These are phyloP conservation scores for Drosophila ogumai DNA, from an alignment of 1,140 invertebrate genomes.

Conservation along the genomic window DNA sequence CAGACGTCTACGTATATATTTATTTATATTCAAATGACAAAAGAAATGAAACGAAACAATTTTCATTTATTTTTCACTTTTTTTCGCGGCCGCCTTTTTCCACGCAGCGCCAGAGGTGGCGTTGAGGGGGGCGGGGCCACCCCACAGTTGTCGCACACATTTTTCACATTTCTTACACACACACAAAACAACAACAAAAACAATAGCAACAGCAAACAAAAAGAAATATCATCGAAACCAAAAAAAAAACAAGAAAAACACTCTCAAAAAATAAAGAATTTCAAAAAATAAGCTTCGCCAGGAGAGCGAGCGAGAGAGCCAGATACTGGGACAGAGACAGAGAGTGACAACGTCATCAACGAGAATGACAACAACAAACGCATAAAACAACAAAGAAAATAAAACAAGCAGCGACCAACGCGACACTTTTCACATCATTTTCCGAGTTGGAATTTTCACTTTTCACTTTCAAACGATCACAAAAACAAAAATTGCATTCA, in stretches of 20 bases:
- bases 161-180: constrained; percentile 67
- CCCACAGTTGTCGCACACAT: constrained; percentile 76
- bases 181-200: constrained; percentile 18
- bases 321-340: neutral
- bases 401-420: constrained; percentile 28
- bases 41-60: constrained; percentile 81
- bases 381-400: constrained; percentile 4
- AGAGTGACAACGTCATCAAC: constrained; percentile 51
- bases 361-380: neutral
- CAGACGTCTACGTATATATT: constrained; percentile 72
- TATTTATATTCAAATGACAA: constrained; percentile 83
- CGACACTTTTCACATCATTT: constrained; percentile 72
- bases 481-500: constrained; percentile 26
- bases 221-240: constrained; percentile 1
- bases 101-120: constrained; percentile 7
- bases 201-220: constrained; percentile 11
- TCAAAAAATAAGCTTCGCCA: constrained; percentile 15
- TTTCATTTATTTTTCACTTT: constrained; percentile 62
- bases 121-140: constrained; percentile 13
- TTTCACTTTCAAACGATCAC: constrained; percentile 17
- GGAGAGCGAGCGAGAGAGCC: too few relatives aligned
- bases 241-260: constrained; percentile 21
- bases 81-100: constrained; percentile 41
- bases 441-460: constrained; percentile 14
- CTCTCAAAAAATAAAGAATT: constrained; percentile 50